These are phyloP conservation scores for Eudemis profundana DNA, from an alignment of 2,888 invertebrate species.

Conservation along the genomic window DNA sequence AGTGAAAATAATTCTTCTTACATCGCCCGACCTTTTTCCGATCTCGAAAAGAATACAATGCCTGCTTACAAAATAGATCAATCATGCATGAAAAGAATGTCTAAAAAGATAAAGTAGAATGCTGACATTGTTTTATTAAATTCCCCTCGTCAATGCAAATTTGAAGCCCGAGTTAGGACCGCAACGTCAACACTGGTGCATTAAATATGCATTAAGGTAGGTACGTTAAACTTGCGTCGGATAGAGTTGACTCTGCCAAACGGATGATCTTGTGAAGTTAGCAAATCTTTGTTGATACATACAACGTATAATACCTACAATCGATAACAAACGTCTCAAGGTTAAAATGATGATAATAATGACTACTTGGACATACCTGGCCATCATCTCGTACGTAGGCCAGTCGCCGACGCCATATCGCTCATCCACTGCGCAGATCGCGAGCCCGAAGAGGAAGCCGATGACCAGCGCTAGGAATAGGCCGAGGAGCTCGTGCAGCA, in stretches of 20 bases:
- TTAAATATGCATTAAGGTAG: too few species aligned
- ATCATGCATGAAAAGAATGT: background rate
- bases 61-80: too few species aligned
- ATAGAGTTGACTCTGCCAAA: background rate
- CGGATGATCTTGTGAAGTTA: background rate
- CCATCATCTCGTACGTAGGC: conserved; percentile 88
- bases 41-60: too few species aligned
- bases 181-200: conserved; percentile 5
- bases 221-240: background rate
- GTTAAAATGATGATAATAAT: too few species aligned
- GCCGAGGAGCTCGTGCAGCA: conserved; percentile 88
- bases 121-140: conserved; percentile 10
- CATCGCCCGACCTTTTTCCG: too few species aligned
- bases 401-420: conserved; percentile 86
- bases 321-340: too few species aligned
- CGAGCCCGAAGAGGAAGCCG: conserved; percentile 88
- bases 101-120: background rate
- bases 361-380: conserved; percentile 68
- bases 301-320: too few species aligned
- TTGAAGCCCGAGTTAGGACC: conserved; percentile 10
- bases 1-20: too few species aligned
- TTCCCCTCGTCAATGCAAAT: conserved; percentile 16
- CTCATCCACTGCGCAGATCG: conserved; percentile 84
- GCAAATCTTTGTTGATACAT: too few species aligned
- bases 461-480: conserved; percentile 87